Conservation (phyloP, 2,113 vertebrate genomes). For the Hydrolagus affinis region DNA sequence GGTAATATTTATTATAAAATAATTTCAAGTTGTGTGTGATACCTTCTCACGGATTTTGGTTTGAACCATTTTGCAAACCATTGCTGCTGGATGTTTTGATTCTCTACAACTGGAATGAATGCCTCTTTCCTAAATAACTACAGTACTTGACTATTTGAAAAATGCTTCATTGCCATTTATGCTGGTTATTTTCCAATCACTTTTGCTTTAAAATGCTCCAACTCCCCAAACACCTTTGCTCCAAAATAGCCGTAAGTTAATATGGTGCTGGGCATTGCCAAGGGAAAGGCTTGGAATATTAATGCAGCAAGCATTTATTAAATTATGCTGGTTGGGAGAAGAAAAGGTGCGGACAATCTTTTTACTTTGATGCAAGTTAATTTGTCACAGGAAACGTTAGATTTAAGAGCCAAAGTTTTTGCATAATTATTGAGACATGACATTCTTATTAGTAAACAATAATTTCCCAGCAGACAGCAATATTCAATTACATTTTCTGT, state of each 20-base stretch:
- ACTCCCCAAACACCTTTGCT: not conserved
- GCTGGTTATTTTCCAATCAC: too few relatives aligned
- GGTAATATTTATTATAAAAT: not conserved
- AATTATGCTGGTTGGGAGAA: not conserved
- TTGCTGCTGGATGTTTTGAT: too few relatives aligned
- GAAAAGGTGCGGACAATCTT: not conserved
- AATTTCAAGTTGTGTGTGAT: not conserved
- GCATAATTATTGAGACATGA: conserved; percentile 40
- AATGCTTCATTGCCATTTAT: too few relatives aligned
- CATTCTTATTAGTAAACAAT: conserved; percentile 48
- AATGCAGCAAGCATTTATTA: not conserved
- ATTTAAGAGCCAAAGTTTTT: conserved; percentile 9
- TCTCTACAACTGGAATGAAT: too few relatives aligned
- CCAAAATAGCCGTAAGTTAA: not conserved
- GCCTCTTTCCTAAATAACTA: too few relatives aligned
- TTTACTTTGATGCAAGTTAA: conserved; percentile 26
- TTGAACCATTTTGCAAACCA: not conserved
- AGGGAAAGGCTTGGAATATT: not conserved
- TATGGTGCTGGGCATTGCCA: not conserved
- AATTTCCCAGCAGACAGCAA: conserved; percentile 39
- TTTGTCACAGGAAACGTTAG: conserved; percentile 4
- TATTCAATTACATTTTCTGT: conserved; percentile 42
- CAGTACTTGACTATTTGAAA: not conserved
- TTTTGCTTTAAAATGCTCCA: too few relatives aligned
- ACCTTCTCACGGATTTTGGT: not conserved